Conservation (phyloP, 2,797 vertebrate species). For the Pristis pectinata region DNA sequence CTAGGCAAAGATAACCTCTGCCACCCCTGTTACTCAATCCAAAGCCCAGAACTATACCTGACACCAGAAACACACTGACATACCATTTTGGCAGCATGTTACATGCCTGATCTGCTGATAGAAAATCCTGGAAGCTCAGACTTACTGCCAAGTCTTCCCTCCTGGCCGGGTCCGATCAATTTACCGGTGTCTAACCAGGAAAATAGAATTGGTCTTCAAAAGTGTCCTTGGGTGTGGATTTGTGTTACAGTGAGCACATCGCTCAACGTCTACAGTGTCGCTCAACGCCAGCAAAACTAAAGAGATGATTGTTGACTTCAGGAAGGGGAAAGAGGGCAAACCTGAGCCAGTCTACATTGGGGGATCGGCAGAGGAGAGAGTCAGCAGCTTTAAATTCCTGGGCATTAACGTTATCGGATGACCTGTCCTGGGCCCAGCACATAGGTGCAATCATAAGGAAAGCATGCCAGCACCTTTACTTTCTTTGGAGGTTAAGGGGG, state of each 20-base stretch:
- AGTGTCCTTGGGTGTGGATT: neutral
- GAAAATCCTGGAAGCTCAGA: neutral
- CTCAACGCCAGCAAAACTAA: no score
- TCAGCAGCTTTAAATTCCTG: no score
- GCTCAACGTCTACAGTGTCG: no score
- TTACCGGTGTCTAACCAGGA: neutral
- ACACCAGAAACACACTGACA: neutral
- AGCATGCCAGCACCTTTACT: no score
- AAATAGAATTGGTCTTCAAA: neutral
- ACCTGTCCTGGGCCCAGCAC: no score
- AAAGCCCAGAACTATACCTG: neutral
- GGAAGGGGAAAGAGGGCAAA: no score
- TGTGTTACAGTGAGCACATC: neutral
- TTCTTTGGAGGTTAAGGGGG: no score
- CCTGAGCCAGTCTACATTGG: no score
- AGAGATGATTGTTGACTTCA: no score
- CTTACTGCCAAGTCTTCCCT: neutral
- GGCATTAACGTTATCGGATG: no score
- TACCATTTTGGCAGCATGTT: neutral
- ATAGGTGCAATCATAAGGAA: no score
- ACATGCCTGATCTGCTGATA: neutral
- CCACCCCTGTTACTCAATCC: neutral
- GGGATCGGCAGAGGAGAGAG: no score
- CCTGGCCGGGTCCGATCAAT: neutral
- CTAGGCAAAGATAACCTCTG: neutral